Base-by-base conservation (phyloP, 1,140 invertebrate species). In the Patella vulgata region DNA sequence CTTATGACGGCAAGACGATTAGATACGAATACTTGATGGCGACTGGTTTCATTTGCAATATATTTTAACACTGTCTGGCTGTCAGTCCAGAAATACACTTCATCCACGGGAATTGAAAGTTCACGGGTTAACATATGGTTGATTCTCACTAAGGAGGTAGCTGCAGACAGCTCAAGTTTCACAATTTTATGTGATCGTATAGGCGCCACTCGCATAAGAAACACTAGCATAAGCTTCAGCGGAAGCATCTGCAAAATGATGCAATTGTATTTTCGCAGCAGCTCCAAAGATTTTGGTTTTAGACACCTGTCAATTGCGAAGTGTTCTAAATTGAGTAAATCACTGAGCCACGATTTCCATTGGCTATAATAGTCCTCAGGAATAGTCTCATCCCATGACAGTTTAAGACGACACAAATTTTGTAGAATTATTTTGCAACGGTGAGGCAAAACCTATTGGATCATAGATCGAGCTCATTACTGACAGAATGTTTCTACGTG, bases 171-270 rank as follows among this genome's bases (percentile, higher is more conserved):
- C 21, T 75, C 62, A 17, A 66, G 21, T 39, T 60, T 30, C 4
- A 64, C 61, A 17, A 73, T 54, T 30, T 61, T 72, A 12, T 64
- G 30, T 9, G 40, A 5, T 28, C 51, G 36, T 2, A 59, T 3
- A 17, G 63, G 63, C 5, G 58, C 50, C 0, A 71, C 70, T 48
- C 59, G 44, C 5, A 64, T 71, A 75, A n/a, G 67, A 63, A n/a
- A 66, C 68, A 44, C 65, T 54, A 39, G 67, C 71, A 64, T 78
- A 72, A 4, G 59, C 66, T n/a, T 1, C 23, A 1, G 5, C 39
- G 55, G 63, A 68, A 12, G 67, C 75, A 63, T 75, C 69, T 31
- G 73, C 68, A 39, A 78, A 75, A 39, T 71, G 55, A 50, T 75
- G 68, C 4, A 70, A 23, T 28, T 72, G 19, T 43, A 30, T 0